Evolutionary conservation across 2,113 vertebrate species (phyloP).

Genomic region (Lophochroa leadbeateri): DNA sequence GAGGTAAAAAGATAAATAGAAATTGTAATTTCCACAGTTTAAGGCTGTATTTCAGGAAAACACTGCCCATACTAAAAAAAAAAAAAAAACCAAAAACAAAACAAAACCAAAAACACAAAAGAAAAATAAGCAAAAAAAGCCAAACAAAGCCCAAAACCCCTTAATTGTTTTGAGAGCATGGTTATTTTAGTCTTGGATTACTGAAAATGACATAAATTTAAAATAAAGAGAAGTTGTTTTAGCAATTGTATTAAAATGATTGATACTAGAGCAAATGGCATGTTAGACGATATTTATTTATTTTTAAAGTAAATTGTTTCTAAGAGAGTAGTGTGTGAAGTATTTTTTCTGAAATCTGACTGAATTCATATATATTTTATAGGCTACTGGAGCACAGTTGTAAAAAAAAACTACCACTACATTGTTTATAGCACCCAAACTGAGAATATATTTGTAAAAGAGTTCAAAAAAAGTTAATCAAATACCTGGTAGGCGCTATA

Average conservation of each 20-base stretch:
- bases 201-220: not conserved
- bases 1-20: slow-evolving; percentile 79
- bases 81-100: too few species aligned
- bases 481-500: not conserved
- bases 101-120: not conserved
- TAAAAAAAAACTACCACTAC: not conserved
- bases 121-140: not conserved
- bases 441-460: not conserved
- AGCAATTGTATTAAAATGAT: not conserved
- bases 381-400: not conserved
- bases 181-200: not conserved
- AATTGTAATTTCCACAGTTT: not conserved
- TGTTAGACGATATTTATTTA: not conserved
- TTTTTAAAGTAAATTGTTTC: not conserved
- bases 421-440: not conserved
- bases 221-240: not conserved
- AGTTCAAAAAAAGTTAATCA: not conserved
- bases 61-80: not conserved
- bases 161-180: not conserved
- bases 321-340: not conserved
- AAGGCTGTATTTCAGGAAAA: not conserved
- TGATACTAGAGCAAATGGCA: not conserved
- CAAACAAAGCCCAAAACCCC: not conserved
- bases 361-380: not conserved
- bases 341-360: not conserved